phyloP scores from a whole-genome alignment of 2,797 vertebrate genomes.

The Epinephelus coioides region DNA sequence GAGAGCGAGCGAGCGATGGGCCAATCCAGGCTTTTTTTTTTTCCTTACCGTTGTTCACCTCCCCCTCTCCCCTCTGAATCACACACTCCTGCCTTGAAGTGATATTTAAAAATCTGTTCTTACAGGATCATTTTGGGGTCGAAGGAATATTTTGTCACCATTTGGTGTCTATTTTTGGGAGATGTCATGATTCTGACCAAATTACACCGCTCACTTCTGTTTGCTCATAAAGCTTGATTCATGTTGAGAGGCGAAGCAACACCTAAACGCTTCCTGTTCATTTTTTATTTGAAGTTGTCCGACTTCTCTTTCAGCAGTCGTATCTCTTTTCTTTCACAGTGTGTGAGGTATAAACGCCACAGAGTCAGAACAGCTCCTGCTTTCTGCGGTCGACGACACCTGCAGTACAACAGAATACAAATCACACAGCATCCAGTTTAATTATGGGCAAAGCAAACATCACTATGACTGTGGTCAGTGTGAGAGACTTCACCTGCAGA shows the following conservation, averaged over 20 bases:
- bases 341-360: not conserved
- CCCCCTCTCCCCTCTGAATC: constrained; percentile 38
- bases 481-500: too few species aligned
- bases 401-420: too few species aligned
- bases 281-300: not conserved
- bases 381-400: not conserved
- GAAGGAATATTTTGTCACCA: constrained; percentile 32
- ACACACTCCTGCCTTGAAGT: constrained; percentile 41
- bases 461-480: too few species aligned
- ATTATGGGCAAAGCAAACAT: too few species aligned
- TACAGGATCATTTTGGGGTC: constrained; percentile 31
- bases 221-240: constrained; percentile 22
- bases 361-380: not conserved
- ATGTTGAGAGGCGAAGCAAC: not conserved
- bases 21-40: not conserved
- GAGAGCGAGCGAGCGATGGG: not conserved
- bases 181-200: constrained; percentile 14
- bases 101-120: constrained; percentile 55
- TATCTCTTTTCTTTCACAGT: not conserved
- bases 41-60: not conserved
- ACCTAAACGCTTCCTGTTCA: not conserved
- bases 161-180: constrained; percentile 31
- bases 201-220: constrained; percentile 1
- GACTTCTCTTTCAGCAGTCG: not conserved
- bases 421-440: too few species aligned